Conservation (phyloP, 64 coral and sea anemone species). For the Platygyra sinensis region DNA sequence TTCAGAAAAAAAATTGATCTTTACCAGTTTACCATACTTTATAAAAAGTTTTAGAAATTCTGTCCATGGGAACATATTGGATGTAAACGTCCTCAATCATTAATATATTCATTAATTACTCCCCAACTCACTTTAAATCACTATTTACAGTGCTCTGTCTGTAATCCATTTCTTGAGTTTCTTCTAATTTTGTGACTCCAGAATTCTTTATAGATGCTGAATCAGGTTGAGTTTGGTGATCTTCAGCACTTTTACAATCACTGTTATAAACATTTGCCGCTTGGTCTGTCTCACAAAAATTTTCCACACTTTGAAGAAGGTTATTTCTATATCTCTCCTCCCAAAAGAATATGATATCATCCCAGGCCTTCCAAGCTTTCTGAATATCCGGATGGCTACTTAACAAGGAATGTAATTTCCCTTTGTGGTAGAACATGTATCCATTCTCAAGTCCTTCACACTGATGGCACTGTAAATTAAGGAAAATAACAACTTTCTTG, state of each 20-base stretch:
- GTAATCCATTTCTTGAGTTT: neutral
- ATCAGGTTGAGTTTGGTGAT: neutral
- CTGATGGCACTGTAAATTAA: conserved; percentile 1
- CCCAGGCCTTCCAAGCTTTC: conserved; percentile 42
- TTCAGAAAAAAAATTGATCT: too few relatives aligned
- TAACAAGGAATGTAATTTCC: conserved; percentile 25
- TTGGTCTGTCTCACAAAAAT: neutral
- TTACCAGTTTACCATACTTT: too few relatives aligned
- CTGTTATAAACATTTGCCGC: neutral
- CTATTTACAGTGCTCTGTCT: neutral
- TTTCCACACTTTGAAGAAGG: neutral
- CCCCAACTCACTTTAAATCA: neutral
- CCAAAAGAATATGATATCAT: conserved; percentile 28
- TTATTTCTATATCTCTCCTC: neutral
- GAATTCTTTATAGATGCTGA: neutral
- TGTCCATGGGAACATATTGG: too few relatives aligned
- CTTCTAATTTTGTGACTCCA: neutral
- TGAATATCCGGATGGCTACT: conserved; percentile 33
- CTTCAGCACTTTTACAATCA: neutral
- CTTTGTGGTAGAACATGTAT: conserved; percentile 44
- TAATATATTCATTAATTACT: neutral
- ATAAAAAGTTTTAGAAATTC: too few relatives aligned
- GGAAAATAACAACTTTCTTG: neutral
- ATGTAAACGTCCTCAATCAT: too few relatives aligned
- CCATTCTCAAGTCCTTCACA: conserved; percentile 5